phyloP scores from a whole-genome alignment of 2,888 invertebrate species.

The Lepetodrilus schrolli region DNA sequence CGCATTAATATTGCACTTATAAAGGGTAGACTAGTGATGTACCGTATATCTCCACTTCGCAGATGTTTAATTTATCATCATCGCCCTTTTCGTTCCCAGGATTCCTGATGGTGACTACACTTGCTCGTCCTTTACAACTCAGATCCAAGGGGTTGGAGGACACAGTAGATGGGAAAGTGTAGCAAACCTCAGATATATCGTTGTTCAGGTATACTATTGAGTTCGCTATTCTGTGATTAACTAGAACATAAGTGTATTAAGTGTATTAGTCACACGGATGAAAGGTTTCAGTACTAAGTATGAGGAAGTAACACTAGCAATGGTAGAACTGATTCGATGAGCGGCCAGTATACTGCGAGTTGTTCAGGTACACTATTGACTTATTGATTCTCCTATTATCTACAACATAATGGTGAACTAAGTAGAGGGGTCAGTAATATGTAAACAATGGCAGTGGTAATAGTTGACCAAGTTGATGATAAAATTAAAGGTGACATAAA shows the following conservation, averaged over 20 bases:
- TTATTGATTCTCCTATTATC: too few species aligned
- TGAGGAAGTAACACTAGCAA: not conserved
- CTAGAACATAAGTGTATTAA: not conserved
- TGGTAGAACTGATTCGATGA: too few species aligned
- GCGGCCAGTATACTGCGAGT: too few species aligned
- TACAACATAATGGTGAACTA: too few species aligned
- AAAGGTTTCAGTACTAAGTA: not conserved
- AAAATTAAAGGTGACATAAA: too few species aligned
- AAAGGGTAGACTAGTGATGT: too few species aligned
- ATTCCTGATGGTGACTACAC: not conserved
- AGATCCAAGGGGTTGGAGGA: not conserved
- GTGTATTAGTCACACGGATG: too few species aligned
- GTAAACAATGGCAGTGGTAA: too few species aligned
- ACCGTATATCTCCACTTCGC: constrained; percentile 1
- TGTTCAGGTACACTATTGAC: too few species aligned
- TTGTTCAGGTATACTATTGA: not conserved
- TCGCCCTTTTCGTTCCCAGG: not conserved
- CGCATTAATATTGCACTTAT: too few species aligned
- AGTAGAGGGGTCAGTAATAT: too few species aligned
- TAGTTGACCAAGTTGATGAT: too few species aligned
- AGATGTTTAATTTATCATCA: not conserved
- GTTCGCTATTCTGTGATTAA: not conserved
- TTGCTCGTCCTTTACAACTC: not conserved
- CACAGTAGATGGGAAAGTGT: not conserved
- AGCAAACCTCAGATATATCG: not conserved